Percentiles rank a stretch among this genome's conserved stretches.
These are phyloP conservation scores for Gnathonemus echidnorhynchus DNA, from an alignment of 2,113 vertebrate genomes.

Conservation along the genomic window DNA sequence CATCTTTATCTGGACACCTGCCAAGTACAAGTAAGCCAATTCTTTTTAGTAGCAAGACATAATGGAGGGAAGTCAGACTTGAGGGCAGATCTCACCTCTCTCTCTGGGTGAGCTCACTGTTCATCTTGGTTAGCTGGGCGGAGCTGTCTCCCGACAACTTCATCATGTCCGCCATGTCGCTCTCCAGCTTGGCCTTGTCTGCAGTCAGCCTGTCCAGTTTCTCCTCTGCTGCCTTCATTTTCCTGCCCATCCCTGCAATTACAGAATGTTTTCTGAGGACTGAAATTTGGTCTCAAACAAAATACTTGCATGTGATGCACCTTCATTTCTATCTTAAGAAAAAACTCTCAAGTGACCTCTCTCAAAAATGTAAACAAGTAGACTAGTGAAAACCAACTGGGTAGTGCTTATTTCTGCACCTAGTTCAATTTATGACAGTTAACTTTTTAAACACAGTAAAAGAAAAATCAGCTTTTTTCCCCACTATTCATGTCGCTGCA, in stretches of 20 bases:
- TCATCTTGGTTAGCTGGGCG: slow-evolving; percentile 82
- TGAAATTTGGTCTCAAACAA: neutral
- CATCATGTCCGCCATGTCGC: slow-evolving; percentile 82
- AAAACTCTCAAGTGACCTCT: neutral
- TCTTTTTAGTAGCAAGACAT: neutral
- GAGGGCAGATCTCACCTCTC: slow-evolving; percentile 64
- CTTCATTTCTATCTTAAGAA: neutral
- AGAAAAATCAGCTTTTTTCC: too few species aligned
- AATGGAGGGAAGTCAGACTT: neutral
- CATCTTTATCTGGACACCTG: neutral
- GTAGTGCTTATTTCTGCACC: neutral
- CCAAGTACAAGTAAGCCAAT: neutral
- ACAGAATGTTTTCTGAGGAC: slow-evolving; percentile 1
- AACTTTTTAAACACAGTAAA: too few species aligned
- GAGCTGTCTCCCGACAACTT: slow-evolving; percentile 88
- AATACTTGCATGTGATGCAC: neutral
- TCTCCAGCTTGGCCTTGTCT: slow-evolving; percentile 82
- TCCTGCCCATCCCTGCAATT: slow-evolving; percentile 72
- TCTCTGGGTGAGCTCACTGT: slow-evolving; percentile 76
- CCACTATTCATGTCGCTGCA: too few species aligned
- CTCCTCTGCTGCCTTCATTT: slow-evolving; percentile 71
- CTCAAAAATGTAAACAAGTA: neutral
- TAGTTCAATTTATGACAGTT: too few species aligned
- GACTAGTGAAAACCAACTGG: neutral
- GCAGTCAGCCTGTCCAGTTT: slow-evolving; percentile 70